These are phyloP conservation scores for Falco naumanni DNA, from an alignment of 2,797 vertebrate species.

Conservation along the genomic window DNA sequence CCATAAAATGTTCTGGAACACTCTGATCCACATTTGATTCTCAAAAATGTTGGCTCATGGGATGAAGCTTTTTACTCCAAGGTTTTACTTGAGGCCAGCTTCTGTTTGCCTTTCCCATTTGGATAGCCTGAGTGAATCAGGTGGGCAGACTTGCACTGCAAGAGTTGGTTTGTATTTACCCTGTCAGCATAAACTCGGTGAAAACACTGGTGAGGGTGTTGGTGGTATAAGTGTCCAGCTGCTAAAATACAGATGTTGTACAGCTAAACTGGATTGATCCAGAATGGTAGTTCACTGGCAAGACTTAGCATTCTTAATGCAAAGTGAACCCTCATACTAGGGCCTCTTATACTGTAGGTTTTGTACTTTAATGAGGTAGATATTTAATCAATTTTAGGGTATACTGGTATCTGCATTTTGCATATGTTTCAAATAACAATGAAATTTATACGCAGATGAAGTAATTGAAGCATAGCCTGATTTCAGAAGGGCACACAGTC, in stretches of 20 bases:
- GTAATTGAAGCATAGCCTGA: slow-evolving; percentile 73
- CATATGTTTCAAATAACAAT: slow-evolving; percentile 80
- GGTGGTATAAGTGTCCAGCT: slow-evolving; percentile 10
- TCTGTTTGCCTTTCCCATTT: not conserved
- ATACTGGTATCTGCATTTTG: slow-evolving; percentile 70
- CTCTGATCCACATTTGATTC: not conserved
- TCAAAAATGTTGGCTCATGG: not conserved
- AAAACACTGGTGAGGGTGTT: not conserved
- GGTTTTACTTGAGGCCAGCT: not conserved
- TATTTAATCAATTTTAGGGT: slow-evolving; percentile 77
- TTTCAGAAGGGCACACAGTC: slow-evolving; percentile 67
- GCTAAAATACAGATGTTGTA: slow-evolving; percentile 49
- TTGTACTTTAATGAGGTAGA: slow-evolving; percentile 76
- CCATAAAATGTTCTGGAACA: not conserved
- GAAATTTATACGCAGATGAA: slow-evolving; percentile 79
- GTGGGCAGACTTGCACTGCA: not conserved
- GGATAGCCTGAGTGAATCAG: not conserved
- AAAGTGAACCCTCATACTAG: slow-evolving; percentile 55
- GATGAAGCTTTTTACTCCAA: not conserved
- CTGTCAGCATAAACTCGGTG: not conserved
- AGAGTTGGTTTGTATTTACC: not conserved
- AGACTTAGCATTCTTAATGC: slow-evolving; percentile 59
- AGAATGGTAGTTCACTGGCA: slow-evolving; percentile 65
- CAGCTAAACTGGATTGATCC: slow-evolving; percentile 39
- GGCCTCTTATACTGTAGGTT: slow-evolving; percentile 64